A percentile compares a stretch with the other conserved stretches of the same genome.
phyloP scores from a whole-genome alignment of 2,113 vertebrate genomes.

The Laticauda laticaudata region DNA sequence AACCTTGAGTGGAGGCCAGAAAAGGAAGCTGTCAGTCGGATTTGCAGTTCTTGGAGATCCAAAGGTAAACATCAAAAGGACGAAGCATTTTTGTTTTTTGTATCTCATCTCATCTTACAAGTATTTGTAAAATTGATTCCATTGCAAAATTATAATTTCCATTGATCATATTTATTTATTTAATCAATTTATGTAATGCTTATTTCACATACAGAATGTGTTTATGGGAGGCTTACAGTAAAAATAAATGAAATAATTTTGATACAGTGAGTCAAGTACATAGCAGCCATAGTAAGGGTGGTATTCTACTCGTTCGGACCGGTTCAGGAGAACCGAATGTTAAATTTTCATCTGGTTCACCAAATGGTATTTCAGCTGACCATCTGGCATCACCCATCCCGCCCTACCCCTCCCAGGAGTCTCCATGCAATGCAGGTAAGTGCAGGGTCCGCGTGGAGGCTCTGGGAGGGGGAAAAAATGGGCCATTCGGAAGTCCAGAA shows the following conservation, averaged over 20 bases:
- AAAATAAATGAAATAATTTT: neutral
- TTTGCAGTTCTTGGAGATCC: slow-evolving; percentile 94
- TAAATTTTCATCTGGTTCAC: no score
- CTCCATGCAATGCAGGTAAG: no score
- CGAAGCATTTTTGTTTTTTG: no score
- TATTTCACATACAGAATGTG: neutral
- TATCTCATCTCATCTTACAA: neutral
- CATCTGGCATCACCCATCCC: no score
- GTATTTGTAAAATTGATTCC: neutral
- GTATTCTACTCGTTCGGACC: no score
- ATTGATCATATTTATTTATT: neutral
- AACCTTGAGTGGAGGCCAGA: slow-evolving; percentile 92
- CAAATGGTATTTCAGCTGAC: no score
- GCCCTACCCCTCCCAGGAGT: no score
- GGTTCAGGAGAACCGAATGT: no score
- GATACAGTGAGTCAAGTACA: neutral
- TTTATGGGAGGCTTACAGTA: neutral
- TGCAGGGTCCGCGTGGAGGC: no score
- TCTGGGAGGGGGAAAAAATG: no score
- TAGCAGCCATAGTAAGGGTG: neutral
- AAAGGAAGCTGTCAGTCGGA: slow-evolving; percentile 90
- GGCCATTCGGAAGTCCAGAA: no score
- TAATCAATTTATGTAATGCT: neutral
- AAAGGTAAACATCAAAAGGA: slow-evolving; percentile 74
- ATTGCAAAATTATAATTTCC: neutral